These are phyloP conservation scores for Dendrolimus kikuchii DNA, from an alignment of 1,140 invertebrate genomes.

Conservation along the genomic window DNA sequence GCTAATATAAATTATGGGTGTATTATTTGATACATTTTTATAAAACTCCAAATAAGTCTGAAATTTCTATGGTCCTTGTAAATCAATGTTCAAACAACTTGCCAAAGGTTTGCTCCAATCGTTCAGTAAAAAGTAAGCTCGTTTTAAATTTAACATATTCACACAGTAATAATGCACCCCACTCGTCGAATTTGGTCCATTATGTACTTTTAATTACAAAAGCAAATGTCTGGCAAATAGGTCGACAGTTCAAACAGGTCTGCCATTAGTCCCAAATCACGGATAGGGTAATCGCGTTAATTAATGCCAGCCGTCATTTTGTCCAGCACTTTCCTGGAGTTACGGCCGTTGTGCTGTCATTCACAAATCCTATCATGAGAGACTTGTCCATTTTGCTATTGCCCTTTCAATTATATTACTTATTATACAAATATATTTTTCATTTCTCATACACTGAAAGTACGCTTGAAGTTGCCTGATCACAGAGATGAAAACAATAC, in stretches of 20 bases:
- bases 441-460: too few relatives aligned
- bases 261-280: slow-evolving; percentile 37
- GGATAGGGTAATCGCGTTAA: slow-evolving; percentile 43
- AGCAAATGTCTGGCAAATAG: slow-evolving; percentile 36
- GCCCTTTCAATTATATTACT: too few relatives aligned
- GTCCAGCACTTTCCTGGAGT: slow-evolving; percentile 15
- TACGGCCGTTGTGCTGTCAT: slow-evolving; percentile 4
- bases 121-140: not conserved
- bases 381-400: too few relatives aligned
- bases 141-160: slow-evolving; percentile 1
- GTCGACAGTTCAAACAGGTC: slow-evolving; percentile 31
- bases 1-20: too few relatives aligned
- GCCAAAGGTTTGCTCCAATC: too few relatives aligned
- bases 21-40: too few relatives aligned
- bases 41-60: too few relatives aligned
- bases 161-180: slow-evolving; percentile 1
- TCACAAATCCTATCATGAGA: not conserved
- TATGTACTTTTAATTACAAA: slow-evolving; percentile 46
- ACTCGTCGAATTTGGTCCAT: slow-evolving; percentile 12
- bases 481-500: too few relatives aligned
- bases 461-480: too few relatives aligned
- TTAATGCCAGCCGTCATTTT: slow-evolving; percentile 37
- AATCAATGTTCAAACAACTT: not conserved
- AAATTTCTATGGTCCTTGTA: too few relatives aligned
- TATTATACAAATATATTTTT: too few relatives aligned